Percentiles rank a stretch among this genome's conserved stretches.
phyloP scores from a whole-genome alignment of 2,797 vertebrate species.

The Sebastes paucispinis region DNA sequence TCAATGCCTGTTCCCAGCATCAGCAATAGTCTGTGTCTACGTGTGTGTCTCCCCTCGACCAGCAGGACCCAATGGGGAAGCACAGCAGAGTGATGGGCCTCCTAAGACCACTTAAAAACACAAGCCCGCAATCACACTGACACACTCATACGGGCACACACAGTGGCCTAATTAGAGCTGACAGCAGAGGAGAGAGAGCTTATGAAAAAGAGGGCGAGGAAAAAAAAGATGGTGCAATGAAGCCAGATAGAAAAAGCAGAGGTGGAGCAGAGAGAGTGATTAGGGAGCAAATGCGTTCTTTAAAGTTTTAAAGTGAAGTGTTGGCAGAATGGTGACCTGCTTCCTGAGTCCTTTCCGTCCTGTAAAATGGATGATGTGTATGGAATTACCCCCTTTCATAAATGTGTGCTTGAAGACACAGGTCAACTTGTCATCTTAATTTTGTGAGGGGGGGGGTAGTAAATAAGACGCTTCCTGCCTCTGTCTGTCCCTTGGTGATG shows the following conservation, averaged over 20 bases:
- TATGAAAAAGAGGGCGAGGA: slow-evolving; percentile 19
- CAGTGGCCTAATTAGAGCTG: slow-evolving; percentile 59
- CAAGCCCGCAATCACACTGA: slow-evolving; percentile 11
- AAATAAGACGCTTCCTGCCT: background rate
- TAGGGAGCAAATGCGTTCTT: slow-evolving; percentile 35
- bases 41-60: slow-evolving; percentile 5
- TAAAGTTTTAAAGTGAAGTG: slow-evolving; percentile 60
- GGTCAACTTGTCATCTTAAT: background rate
- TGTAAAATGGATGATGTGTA: slow-evolving; percentile 10
- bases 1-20: slow-evolving; percentile 23
- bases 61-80: slow-evolving; percentile 15
- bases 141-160: slow-evolving; percentile 20
- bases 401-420: background rate
- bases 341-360: slow-evolving; percentile 24
- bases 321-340: slow-evolving; percentile 44
- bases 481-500: background rate
- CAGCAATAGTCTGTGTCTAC: slow-evolving; percentile 31
- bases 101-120: slow-evolving; percentile 55
- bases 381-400: background rate
- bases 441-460: background rate
- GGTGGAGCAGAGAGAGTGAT: slow-evolving; percentile 47
- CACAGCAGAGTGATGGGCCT: slow-evolving; percentile 45
- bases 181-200: slow-evolving; percentile 48
- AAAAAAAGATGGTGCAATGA: background rate
- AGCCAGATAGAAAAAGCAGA: slow-evolving; percentile 27